phyloP scores from a whole-genome alignment of 2,797 vertebrate species.

The Spondyliosoma cantharus region DNA sequence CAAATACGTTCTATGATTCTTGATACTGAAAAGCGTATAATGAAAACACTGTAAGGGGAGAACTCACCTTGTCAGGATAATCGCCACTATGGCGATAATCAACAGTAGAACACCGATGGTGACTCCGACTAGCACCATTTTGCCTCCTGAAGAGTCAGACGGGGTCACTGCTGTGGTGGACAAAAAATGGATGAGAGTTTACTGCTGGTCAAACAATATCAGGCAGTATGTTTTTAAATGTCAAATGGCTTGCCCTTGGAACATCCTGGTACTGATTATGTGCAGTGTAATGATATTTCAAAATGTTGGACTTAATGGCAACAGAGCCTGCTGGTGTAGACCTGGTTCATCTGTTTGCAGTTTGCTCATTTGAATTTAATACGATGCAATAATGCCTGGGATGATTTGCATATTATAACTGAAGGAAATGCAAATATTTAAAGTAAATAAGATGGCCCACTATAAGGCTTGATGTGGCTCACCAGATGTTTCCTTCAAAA shows the following conservation, averaged over 20 bases:
- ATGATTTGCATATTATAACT: background rate
- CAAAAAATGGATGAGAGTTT: background rate
- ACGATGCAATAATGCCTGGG: too few relatives aligned
- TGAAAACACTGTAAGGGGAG: background rate
- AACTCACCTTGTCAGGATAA: constrained; percentile 59
- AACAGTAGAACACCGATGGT: constrained; percentile 46
- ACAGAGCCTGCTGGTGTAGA: background rate
- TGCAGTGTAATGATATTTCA: background rate
- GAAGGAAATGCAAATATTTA: background rate
- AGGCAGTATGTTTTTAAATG: background rate
- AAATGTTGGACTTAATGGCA: background rate
- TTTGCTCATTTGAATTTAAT: background rate
- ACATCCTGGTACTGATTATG: background rate
- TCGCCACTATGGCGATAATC: constrained; percentile 40
- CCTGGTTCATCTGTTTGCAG: background rate
- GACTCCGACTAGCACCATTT: constrained; percentile 39
- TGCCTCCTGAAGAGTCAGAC: constrained; percentile 15
- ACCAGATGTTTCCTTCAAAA: too few relatives aligned
- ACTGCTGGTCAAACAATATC: background rate
- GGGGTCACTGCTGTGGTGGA: background rate
- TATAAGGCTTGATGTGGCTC: too few relatives aligned
- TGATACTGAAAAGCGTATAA: background rate
- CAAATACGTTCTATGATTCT: background rate
- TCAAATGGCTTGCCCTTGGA: background rate
- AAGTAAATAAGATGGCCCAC: background rate